phyloP scores from a whole-genome alignment of 1,140 invertebrate species.

The Brachionus calyciflorus region DNA sequence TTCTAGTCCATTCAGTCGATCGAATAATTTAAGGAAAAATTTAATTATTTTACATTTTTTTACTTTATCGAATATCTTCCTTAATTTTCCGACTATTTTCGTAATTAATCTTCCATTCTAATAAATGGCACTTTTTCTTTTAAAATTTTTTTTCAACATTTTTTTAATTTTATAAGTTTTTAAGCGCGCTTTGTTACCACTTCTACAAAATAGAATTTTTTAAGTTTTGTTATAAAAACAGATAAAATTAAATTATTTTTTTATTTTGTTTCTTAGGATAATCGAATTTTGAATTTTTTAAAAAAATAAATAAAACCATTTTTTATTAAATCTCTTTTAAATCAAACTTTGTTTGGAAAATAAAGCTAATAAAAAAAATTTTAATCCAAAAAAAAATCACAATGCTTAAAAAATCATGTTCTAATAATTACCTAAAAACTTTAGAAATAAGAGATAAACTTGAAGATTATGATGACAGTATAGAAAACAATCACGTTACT shows the following conservation, averaged over 20 bases:
- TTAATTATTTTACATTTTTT: neutral
- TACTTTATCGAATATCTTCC: neutral
- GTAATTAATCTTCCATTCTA: too few relatives aligned
- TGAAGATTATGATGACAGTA: neutral
- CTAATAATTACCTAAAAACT: neutral
- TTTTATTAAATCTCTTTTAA: neutral
- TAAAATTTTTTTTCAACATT: neutral
- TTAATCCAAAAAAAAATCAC: neutral
- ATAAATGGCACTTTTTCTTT: too few relatives aligned
- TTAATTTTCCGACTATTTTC: neutral
- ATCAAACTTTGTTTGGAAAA: too few relatives aligned
- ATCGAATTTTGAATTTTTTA: conserved; percentile 16
- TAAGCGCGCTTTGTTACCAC: conserved; percentile 24
- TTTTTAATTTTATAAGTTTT: neutral
- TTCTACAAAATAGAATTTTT: conserved; percentile 39
- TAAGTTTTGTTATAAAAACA: too few relatives aligned
- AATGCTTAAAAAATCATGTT: conserved; percentile 2
- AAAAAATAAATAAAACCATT: conserved; percentile 2
- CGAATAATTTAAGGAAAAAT: neutral
- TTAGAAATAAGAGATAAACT: conserved; percentile 26
- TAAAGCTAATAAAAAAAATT: too few relatives aligned
- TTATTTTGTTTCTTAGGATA: conserved; percentile 27
- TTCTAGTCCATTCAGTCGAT: conserved; percentile 54
- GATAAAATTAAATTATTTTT: conserved; percentile 23
- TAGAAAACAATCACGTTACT: too few relatives aligned